Base-by-base conservation (phyloP, 2,888 invertebrate genomes). In the Orthosia gracilis region DNA sequence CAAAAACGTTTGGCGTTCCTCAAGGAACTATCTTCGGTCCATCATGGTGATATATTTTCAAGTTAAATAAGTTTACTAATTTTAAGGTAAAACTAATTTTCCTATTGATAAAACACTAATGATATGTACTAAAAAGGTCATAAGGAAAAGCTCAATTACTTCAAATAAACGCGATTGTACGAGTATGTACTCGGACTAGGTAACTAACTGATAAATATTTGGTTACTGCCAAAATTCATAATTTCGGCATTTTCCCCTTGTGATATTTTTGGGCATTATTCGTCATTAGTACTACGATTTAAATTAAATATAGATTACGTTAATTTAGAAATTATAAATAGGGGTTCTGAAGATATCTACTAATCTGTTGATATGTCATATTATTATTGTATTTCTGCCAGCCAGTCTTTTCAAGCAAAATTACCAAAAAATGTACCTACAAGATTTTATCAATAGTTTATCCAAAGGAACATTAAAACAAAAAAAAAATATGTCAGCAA, bases 161-260 rank as follows among this genome's bases (percentile, higher is more conserved):
- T 45, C 5, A 62, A 74, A 55, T 9, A 31, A n/a, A 73, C 23
- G 47, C 26, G 3, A 73, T 50, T 17, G 31, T 52, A n/a, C n/a
- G n/a, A n/a, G n/a, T n/a, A 9, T 40, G 40, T 40, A 40, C 40
- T 40, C 40, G 40, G 18, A 31, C 13, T 52, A 45, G 11, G 40
- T 40, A 40, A 9, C 9, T 40, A 40, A n/a, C 15, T 55, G 21
- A 52, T 47, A 64, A 57, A 9, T 21, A 40, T n/a, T 47, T 21
- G 13, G 7, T 3, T 12, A 12, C 9, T 9, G 40, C 26, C 4
- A 31, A 58, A 31, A 58, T 23, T 3, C 5, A 47, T 26, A 17
- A 9, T 47, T 54, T 69, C 26, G 26, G 21, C 7, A 18, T 15
- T 15, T 18, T 55, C 40, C 31, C 0, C 7, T 21, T 50, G 2